These are phyloP conservation scores for Euproctis similis DNA, from an alignment of 2,888 invertebrate species.

Conservation along the genomic window DNA sequence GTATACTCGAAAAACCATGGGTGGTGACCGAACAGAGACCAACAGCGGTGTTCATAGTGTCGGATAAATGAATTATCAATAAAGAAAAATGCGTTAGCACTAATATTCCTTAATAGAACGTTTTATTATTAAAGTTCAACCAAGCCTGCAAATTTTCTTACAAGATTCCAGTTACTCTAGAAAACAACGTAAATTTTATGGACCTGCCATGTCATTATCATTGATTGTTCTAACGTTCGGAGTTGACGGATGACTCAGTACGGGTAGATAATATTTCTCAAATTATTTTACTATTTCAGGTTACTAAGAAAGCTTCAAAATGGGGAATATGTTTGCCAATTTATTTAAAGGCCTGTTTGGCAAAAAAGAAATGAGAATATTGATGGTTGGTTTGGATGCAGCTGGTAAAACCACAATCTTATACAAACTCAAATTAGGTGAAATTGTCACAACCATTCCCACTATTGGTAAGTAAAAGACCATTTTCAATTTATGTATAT, in stretches of 20 bases:
- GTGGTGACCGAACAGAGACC: constrained; percentile 72
- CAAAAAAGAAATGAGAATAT: constrained; percentile 99
- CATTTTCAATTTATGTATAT: too few relatives aligned
- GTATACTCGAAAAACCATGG: constrained; percentile 42
- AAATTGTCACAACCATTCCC: constrained; percentile 99
- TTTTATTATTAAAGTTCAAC: constrained; percentile 1
- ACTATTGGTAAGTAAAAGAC: constrained; percentile 95
- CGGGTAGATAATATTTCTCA: constrained; percentile 36
- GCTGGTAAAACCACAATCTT: constrained; percentile 99
- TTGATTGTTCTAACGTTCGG: constrained; percentile 66
- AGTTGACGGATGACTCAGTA: constrained; percentile 65
- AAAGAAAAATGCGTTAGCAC: too few relatives aligned
- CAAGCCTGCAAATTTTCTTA: constrained; percentile 3
- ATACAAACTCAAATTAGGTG: constrained; percentile 99
- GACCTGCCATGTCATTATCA: constrained; percentile 74
- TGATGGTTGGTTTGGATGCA: constrained; percentile 99
- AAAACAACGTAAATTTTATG: constrained; percentile 33
- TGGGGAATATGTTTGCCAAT: constrained; percentile 98
- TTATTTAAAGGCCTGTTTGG: constrained; percentile 99
- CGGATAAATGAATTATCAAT: too few relatives aligned
- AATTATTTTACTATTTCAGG: constrained; percentile 58
- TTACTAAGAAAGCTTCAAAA: constrained; percentile 78
- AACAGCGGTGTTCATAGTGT: constrained; percentile 77
- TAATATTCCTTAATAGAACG: too few relatives aligned
- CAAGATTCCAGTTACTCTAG: constrained; percentile 8